These are phyloP conservation scores for Criorhina ranunculi DNA, from an alignment of 2,888 invertebrate genomes.

Conservation along the genomic window DNA sequence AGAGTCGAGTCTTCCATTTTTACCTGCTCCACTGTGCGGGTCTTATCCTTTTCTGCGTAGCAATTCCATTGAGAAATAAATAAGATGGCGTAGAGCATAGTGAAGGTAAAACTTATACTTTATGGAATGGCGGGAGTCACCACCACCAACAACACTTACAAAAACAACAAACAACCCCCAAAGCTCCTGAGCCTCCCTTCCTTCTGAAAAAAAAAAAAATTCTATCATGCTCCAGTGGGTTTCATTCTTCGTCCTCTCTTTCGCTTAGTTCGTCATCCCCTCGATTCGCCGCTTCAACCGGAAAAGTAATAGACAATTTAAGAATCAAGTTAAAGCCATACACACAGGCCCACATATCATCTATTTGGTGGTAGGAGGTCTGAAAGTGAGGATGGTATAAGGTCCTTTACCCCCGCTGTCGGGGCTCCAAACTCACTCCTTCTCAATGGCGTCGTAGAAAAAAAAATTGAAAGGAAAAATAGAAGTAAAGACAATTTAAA, in stretches of 20 bases:
- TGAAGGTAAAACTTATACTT: constrained; percentile 34
- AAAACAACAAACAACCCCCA: constrained; percentile 53
- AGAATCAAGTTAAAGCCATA: constrained; percentile 68
- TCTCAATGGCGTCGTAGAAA: constrained; percentile 27
- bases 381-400: constrained; percentile 14
- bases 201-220: constrained; percentile 19
- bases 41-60: constrained; percentile 48
- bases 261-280: constrained; percentile 54
- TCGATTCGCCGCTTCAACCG: constrained; percentile 49
- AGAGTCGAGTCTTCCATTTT: constrained; percentile 23
- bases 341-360: constrained; percentile 49
- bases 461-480: constrained; percentile 19
- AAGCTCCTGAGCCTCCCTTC: constrained; percentile 16
- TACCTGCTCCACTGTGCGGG: neutral
- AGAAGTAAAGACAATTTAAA: constrained; percentile 64
- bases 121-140: constrained; percentile 29
- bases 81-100: constrained; percentile 49
- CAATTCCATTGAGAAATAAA: constrained; percentile 70
- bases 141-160: constrained; percentile 28
- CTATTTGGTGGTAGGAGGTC: constrained; percentile 14
- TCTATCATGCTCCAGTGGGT: constrained; percentile 44
- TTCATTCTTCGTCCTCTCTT: constrained; percentile 8
- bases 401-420: neutral
- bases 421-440: constrained; percentile 17
- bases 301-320: constrained; percentile 76